Percentiles rank a stretch among this genome's conserved stretches.
Conservation (phyloP, 1,140 invertebrate genomes). For the Penaeus vannamei region DNA sequence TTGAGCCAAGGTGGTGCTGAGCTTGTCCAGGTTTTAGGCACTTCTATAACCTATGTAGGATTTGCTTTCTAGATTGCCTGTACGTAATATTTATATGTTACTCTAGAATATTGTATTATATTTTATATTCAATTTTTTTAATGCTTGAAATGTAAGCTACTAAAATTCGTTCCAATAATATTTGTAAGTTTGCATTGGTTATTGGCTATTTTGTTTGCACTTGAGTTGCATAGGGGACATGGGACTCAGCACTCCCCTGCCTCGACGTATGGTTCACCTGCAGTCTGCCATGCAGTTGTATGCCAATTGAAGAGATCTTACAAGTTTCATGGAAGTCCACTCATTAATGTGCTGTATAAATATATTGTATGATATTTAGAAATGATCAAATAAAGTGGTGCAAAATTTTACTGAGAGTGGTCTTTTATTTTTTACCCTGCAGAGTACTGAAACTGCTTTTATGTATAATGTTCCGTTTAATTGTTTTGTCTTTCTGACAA, state of each 20-base stretch:
- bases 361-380: slow-evolving; percentile 63
- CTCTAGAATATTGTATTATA: slow-evolving; percentile 62
- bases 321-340: slow-evolving; percentile 59
- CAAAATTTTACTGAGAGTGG: slow-evolving; percentile 49
- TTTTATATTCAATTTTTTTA: slow-evolving; percentile 64
- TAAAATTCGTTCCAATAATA: slow-evolving; percentile 62
- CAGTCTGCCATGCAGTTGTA: slow-evolving; percentile 49
- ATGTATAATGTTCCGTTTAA: too few species aligned
- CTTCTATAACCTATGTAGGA: slow-evolving; percentile 37
- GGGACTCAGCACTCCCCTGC: slow-evolving; percentile 55
- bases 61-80: slow-evolving; percentile 56
- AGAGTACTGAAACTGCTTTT: too few species aligned
- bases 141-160: slow-evolving; percentile 62
- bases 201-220: slow-evolving; percentile 34
- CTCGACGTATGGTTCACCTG: slow-evolving; percentile 41
- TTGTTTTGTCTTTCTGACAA: too few species aligned
- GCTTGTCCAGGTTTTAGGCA: slow-evolving; percentile 58
- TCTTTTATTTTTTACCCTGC: too few species aligned
- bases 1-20: slow-evolving; percentile 61
- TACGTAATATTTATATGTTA: slow-evolving; percentile 55
- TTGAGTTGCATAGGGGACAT: slow-evolving; percentile 1
- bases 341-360: slow-evolving; percentile 62
- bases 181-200: slow-evolving; percentile 60
- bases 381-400: slow-evolving; percentile 60
- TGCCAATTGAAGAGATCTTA: slow-evolving; percentile 50